These are phyloP conservation scores for Podabrus alpinus DNA, from an alignment of 2,888 invertebrate genomes.

Conservation along the genomic window DNA sequence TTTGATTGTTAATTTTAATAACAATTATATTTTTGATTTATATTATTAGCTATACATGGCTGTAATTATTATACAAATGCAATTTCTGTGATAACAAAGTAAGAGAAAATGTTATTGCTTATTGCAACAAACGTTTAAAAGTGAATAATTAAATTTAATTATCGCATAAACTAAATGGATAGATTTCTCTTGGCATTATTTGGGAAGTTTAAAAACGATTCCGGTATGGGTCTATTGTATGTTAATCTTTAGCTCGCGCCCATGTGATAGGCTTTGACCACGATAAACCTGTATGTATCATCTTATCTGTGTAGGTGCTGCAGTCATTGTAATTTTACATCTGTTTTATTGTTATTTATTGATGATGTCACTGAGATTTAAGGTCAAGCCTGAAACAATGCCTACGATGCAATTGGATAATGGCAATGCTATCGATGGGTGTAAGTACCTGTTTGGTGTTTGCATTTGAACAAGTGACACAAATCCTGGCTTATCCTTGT, in stretches of 20 bases:
- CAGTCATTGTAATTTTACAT: conserved; percentile 35
- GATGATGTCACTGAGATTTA: conserved; percentile 33
- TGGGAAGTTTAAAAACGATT: conserved; percentile 40
- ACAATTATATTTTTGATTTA: conserved; percentile 16
- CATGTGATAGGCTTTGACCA: conserved; percentile 34
- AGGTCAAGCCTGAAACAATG: conserved; percentile 32
- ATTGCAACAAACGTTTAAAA: background rate
- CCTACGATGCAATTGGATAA: conserved; percentile 29
- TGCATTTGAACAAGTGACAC: conserved; percentile 15
- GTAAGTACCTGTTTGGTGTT: conserved; percentile 4
- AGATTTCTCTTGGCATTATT: conserved; percentile 25
- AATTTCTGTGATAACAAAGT: conserved; percentile 13
- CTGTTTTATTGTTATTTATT: conserved; percentile 34
- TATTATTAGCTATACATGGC: background rate
- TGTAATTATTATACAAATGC: conserved; percentile 17
- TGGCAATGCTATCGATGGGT: conserved; percentile 18
- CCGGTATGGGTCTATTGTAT: conserved; percentile 41
- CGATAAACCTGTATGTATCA: conserved; percentile 34
- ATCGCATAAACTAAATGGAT: background rate
- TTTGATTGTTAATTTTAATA: conserved; percentile 20
- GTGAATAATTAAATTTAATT: background rate
- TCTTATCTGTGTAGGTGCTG: conserved; percentile 35
- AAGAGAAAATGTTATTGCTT: background rate
- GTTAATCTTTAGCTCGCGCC: conserved; percentile 38
- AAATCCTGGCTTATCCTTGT: background rate